These are phyloP conservation scores for Marmota monax DNA, from an alignment of 2,113 vertebrate species.

Conservation along the genomic window DNA sequence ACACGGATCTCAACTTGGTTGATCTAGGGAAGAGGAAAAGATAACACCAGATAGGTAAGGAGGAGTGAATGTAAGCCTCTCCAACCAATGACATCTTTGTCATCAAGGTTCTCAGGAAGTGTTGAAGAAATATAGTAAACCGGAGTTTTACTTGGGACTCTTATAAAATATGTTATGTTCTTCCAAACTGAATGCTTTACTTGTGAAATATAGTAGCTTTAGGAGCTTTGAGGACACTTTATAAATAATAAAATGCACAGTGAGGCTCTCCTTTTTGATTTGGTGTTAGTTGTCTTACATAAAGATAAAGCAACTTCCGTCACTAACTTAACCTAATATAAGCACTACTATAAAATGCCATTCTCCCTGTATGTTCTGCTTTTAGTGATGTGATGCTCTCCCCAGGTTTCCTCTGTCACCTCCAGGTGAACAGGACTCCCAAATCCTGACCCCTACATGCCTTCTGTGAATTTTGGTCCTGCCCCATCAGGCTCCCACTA, in stretches of 20 bases:
- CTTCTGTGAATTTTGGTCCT: neutral
- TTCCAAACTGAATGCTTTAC: neutral
- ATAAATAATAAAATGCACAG: neutral
- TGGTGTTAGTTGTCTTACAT: neutral
- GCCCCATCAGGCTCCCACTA: neutral
- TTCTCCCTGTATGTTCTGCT: neutral
- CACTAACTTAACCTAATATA: neutral
- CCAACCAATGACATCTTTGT: neutral
- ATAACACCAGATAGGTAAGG: neutral
- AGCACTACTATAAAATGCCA: neutral
- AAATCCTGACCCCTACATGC: neutral
- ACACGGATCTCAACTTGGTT: neutral
- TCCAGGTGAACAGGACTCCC: neutral
- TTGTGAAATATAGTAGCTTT: constrained; percentile 6
- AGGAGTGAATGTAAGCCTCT: neutral
- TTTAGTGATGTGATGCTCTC: neutral
- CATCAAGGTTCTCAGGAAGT: neutral
- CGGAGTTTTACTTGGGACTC: neutral
- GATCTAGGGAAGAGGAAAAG: neutral
- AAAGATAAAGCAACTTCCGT: neutral
- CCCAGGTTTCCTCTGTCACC: neutral
- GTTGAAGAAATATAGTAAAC: constrained; percentile 15
- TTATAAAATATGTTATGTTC: constrained; percentile 6
- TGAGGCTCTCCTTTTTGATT: neutral
- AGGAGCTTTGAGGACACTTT: neutral